Base-by-base conservation (phyloP, 2,113 vertebrate species). In the Dermatemys mawii region DNA sequence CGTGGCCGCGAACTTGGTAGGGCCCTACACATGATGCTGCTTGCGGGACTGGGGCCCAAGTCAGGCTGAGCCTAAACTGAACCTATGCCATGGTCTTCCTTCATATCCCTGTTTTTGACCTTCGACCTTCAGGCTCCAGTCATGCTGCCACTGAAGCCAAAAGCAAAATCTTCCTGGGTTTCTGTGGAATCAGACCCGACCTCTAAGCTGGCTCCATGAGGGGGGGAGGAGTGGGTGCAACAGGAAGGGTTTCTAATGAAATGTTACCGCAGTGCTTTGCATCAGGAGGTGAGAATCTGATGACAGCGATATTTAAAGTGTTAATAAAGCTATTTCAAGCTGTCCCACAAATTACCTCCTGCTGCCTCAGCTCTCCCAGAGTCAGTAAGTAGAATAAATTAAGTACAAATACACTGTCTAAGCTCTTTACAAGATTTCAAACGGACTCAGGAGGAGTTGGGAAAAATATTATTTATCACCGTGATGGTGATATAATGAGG, bases 391-490 rank as follows among this genome's bases (percentile, higher is more conserved):
- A 78, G 73, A 93, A 95, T 88, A 57, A 94, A 88, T 93, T n/a
- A 86, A 29, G 29, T 41, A 41, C 5, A 26, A 35, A 87, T 48
- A 19, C 9, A 14, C 35, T 32, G n/a, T 81, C n/a, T 8, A 75
- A 79, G 12, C 27, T 91, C 87, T 84, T 94, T 38, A 53, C 93
- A 95, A 83, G 5, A 5, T 54, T 73, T 50, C 50, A 78, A 53
- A 51, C 50, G 50, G 75, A 38, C 54, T 85, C 27, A 7, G 81
- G 89, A 93, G 88, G 19, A 44, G 78, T 50, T 16, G 49, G 21
- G 57, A 86, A 91, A 90, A 86, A 57, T 19, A 7, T 44, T 92
- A 94, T 96, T 95, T 94, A 88, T 95, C 60, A 22, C 49, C 89
- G n/a, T 63, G 41, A 73, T 38, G 27, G 81, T 73, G n/a, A 90